Evolutionary conservation across 2,797 vertebrate genomes (phyloP), one percentile per base, ranked within the genome.

Genomic region (Molothrus aeneus): DNA sequence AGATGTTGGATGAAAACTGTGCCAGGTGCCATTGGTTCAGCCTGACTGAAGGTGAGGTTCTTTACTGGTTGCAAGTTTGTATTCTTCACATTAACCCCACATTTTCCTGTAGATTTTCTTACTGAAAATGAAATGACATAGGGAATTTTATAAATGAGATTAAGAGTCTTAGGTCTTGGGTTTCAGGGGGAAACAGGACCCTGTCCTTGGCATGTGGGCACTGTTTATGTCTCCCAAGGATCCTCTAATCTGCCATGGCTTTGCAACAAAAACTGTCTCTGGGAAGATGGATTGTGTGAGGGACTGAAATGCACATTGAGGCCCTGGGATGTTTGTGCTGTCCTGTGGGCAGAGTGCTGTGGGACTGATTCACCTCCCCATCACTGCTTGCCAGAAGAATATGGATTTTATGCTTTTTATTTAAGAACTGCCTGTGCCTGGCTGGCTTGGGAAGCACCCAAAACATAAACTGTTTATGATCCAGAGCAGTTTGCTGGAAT

Each of bases 111-210:
- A 59, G n/a, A 10, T 36, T 82, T 92, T 34, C 32, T 18, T 45
- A 3, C 2, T 70, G 75, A 74, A 71, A 74, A n/a, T 29, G 12
- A 57, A 81, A 36, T 0, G 0, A 25, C 18, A 1, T 0, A 8
- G 18, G 26, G n/a, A 32, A 24, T 57, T 75, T 26, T 56, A 54
- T 71, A 54, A 42, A 14, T 5, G 4, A 45, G 26, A 6, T 24
- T 25, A 26, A 74, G 40, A 38, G 53, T 48, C 18, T 79, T 53
- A 29, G 9, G 32, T 28, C 29, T 72, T 34, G 79, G 19, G 14
- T 29, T 86, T 69, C 38, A 64, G 57, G 43, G 48, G 31, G 22
- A 63, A 40, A 18, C 15, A 16, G 20, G n/a, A 61, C 36, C 10
- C 69, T 57, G 45, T 29, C 17, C 7, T 7, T 78, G 69, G 17